Conservation (phyloP, 2,888 invertebrate species). For the Physocephala rufipes region DNA sequence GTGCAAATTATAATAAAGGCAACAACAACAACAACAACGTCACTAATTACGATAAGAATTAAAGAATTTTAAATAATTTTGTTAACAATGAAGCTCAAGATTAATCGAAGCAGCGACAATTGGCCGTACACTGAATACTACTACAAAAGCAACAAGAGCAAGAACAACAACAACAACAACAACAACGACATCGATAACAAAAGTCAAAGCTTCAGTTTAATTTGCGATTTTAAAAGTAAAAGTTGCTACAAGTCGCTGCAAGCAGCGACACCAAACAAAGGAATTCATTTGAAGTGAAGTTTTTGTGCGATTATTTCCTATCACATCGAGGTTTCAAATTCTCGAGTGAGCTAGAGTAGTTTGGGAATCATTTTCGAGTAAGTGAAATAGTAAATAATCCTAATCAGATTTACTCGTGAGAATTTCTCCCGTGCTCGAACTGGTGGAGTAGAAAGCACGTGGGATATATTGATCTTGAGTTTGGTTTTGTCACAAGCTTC, state of each 20-base stretch:
- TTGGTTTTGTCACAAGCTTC: constrained; percentile 36
- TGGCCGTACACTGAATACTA: constrained; percentile 43
- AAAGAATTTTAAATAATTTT: constrained; percentile 6
- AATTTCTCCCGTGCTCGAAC: not conserved
- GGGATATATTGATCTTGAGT: constrained; percentile 10
- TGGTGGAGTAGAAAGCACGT: not conserved
- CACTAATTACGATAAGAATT: not conserved
- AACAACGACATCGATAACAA: not conserved
- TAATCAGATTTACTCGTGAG: constrained; percentile 25
- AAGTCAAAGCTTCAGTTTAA: not conserved
- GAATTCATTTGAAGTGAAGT: not conserved
- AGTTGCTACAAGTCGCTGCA: constrained; percentile 15
- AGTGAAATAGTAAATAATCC: constrained; percentile 57
- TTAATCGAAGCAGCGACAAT: constrained; percentile 54
- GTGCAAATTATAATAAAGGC: constrained; percentile 1
- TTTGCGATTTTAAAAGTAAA: constrained; percentile 13
- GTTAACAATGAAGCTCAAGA: constrained; percentile 59
- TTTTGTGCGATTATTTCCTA: constrained; percentile 5
- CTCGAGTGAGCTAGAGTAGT: too few relatives aligned
- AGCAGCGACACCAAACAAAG: not conserved
- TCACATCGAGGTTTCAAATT: not conserved
- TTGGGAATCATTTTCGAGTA: not conserved
- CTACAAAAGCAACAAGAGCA: not conserved
- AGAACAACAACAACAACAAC: constrained; percentile 4
- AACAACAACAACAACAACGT: constrained; percentile 3